A percentile compares a stretch with the other conserved stretches of the same genome.
Evolutionary conservation across 2,797 vertebrate species (phyloP).

Genomic region (Myoxocephalus aenaeus): DNA sequence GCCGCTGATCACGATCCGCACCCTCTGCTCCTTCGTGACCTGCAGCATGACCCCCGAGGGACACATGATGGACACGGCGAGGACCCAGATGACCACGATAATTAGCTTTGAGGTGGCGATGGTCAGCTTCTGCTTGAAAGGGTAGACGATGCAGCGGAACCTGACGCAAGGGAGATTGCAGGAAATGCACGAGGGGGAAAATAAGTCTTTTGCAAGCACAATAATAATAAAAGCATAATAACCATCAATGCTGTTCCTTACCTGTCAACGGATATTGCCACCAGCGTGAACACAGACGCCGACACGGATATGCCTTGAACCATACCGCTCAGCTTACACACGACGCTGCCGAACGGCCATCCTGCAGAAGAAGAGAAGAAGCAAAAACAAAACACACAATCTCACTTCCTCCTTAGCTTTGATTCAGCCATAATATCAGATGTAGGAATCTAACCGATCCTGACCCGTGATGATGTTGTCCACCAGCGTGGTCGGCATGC

Average conservation of each 20-base stretch:
- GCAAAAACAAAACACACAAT: not conserved
- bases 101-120: slow-evolving; percentile 83
- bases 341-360: slow-evolving; percentile 92
- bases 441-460: not conserved
- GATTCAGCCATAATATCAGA: not conserved
- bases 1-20: slow-evolving; percentile 79
- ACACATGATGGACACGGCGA: slow-evolving; percentile 91
- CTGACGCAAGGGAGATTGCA: slow-evolving; percentile 72
- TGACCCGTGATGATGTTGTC: slow-evolving; percentile 95
- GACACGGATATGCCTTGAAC: slow-evolving; percentile 95
- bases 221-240: no score
- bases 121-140: slow-evolving; percentile 92
- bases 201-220: not conserved
- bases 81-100: slow-evolving; percentile 89
- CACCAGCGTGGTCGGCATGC: slow-evolving; percentile 94
- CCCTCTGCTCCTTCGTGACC: slow-evolving; percentile 86
- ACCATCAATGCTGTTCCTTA: slow-evolving; percentile 58
- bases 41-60: slow-evolving; percentile 93
- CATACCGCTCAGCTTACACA: slow-evolving; percentile 93
- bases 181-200: not conserved
- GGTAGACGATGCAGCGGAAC: slow-evolving; percentile 91
- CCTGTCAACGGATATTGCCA: slow-evolving; percentile 94
- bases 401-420: not conserved
- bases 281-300: slow-evolving; percentile 94
- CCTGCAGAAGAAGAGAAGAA: slow-evolving; percentile 77